These are phyloP conservation scores for Bicyclus anynana DNA, from an alignment of 1,140 invertebrate genomes.

Conservation along the genomic window DNA sequence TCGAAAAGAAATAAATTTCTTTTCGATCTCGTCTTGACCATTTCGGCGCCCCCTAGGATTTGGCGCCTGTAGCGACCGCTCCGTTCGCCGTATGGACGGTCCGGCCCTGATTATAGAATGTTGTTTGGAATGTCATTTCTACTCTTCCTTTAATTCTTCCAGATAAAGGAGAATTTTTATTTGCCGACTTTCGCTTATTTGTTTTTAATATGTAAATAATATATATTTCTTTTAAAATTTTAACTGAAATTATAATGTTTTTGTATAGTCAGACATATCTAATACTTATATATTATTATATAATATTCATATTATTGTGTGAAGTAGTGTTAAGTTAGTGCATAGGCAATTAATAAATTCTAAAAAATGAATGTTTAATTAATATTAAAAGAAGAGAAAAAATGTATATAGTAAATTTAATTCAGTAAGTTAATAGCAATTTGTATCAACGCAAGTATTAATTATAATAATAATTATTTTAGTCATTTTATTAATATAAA, in stretches of 20 bases:
- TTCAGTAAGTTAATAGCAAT: slow-evolving; percentile 51
- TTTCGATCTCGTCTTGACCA: no score
- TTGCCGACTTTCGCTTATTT: no score
- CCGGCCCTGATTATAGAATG: no score
- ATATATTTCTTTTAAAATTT: no score
- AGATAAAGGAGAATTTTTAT: no score
- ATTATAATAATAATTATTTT: slow-evolving; percentile 20
- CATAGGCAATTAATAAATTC: slow-evolving; percentile 36
- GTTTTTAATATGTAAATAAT: no score
- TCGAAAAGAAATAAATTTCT: no score
- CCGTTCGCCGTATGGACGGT: no score
- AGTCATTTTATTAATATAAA: slow-evolving; percentile 41
- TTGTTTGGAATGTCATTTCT: no score
- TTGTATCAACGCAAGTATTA: slow-evolving; percentile 45
- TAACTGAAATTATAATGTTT: not conserved
- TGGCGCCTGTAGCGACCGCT: no score
- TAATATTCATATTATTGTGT: slow-evolving; percentile 29
- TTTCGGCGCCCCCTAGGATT: no score
- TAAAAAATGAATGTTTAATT: slow-evolving; percentile 46
- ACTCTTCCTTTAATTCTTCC: no score
- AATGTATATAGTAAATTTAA: slow-evolving; percentile 49
- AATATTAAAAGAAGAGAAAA: slow-evolving; percentile 26
- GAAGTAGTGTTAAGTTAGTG: slow-evolving; percentile 34
- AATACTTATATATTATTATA: slow-evolving; percentile 6
- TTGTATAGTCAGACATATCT: slow-evolving; percentile 22